Percentiles rank a stretch among this genome's conserved stretches.
phyloP scores from a whole-genome alignment of 1,140 invertebrate species.

The Drosophila athabasca region DNA sequence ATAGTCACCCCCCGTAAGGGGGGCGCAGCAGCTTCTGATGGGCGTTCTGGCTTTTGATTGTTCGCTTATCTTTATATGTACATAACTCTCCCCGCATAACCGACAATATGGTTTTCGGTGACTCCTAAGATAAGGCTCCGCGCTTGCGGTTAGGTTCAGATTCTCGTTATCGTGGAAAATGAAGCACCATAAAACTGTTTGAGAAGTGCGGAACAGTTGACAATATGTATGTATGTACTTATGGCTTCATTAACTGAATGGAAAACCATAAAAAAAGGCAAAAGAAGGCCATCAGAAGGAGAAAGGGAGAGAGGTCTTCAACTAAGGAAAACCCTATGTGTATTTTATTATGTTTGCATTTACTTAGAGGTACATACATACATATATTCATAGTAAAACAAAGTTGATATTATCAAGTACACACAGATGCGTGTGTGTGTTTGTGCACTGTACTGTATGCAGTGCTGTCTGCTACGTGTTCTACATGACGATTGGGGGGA shows the following conservation, averaged over 20 bases:
- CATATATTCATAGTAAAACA: too few species aligned
- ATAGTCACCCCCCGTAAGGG: slow-evolving; percentile 16
- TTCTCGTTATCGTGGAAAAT: slow-evolving; percentile 29
- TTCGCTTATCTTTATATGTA: slow-evolving; percentile 19
- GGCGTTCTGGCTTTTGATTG: slow-evolving; percentile 14
- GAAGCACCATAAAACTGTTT: slow-evolving; percentile 9
- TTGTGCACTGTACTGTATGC: too few species aligned
- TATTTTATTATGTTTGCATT: neutral
- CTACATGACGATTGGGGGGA: neutral
- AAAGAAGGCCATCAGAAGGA: too few species aligned
- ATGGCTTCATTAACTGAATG: slow-evolving; percentile 40
- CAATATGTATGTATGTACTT: slow-evolving; percentile 2
- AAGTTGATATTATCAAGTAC: too few species aligned
- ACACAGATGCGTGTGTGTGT: too few species aligned
- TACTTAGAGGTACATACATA: neutral
- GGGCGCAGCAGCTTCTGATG: slow-evolving; percentile 26
- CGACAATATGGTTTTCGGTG: slow-evolving; percentile 20
- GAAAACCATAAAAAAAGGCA: slow-evolving; percentile 21
- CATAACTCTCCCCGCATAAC: slow-evolving; percentile 11
- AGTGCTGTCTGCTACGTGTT: too few species aligned
- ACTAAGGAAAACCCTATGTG: too few species aligned
- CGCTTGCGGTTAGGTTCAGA: slow-evolving; percentile 3
- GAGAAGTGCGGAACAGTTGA: neutral
- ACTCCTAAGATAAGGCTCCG: slow-evolving; percentile 23
- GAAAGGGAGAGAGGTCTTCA: too few species aligned